A percentile compares a stretch with the other conserved stretches of the same genome.
These are phyloP conservation scores for Drosophila mayaguana DNA, from an alignment of 2,888 invertebrate species.

Conservation along the genomic window DNA sequence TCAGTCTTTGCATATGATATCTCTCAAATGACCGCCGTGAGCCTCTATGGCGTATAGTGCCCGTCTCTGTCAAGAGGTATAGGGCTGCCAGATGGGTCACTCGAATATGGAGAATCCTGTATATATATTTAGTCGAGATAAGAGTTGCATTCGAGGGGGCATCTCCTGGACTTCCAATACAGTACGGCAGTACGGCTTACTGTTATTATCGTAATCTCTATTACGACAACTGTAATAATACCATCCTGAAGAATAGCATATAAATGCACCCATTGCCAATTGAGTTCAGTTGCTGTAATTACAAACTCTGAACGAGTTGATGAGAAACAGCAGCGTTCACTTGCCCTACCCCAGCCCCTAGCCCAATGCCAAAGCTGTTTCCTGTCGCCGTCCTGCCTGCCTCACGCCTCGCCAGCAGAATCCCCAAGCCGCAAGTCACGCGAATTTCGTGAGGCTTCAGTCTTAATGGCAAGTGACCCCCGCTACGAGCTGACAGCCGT, in stretches of 20 bases:
- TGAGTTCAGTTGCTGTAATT: slow-evolving; percentile 1
- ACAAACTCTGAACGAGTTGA: neutral
- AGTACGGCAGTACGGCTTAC: neutral
- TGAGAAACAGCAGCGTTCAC: neutral
- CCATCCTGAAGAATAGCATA: neutral
- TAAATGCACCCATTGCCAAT: neutral
- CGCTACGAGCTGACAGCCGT: neutral
- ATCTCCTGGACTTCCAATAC: neutral
- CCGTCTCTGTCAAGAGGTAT: no score
- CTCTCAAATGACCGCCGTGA: no score
- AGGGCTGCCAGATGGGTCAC: no score
- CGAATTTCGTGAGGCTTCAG: slow-evolving; percentile 13
- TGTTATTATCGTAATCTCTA: neutral
- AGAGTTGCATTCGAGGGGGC: no score
- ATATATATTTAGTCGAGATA: no score
- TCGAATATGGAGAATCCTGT: no score
- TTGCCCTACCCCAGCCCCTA: neutral
- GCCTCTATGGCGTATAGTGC: no score
- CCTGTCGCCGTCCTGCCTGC: no score
- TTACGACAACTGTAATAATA: neutral
- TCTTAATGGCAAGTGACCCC: slow-evolving; percentile 14
- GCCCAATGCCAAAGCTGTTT: no score
- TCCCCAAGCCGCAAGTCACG: slow-evolving; percentile 1
- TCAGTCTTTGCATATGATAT: no score
- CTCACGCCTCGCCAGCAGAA: neutral